Base-by-base conservation (phyloP, 2,888 invertebrate species). In the Himalopsyche tibetana region DNA sequence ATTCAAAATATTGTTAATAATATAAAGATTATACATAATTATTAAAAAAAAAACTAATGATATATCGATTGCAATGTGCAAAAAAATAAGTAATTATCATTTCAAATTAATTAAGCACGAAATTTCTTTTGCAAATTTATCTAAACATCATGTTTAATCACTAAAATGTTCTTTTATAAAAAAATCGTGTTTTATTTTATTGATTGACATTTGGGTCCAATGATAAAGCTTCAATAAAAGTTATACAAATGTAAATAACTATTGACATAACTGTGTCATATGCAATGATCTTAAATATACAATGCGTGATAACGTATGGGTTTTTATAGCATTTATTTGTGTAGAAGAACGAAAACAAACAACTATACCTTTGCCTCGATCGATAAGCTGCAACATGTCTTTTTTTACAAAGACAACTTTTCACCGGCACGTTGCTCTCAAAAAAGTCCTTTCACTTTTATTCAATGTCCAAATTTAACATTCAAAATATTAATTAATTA, bases 311-410 rank as follows among this genome's bases (percentile, higher is more conserved):
- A 40, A 42, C 17, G 15, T 74, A 5, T 74, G 1, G 5, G 3
- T 38, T 74, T 74, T 74, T 74, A 9, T 2, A 11, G 15, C 38
- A 74, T 0, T 11, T 74, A 74, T 74, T 15, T 74, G 63, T 1
- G 15, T 28, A 74, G 38, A 74, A 19, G 36, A 36, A 74, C 12
- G 38, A 74, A 74, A 74, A 28, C 9, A 74, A 74, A 36, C 74
- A 38, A 36, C 36, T 74, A 82, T 87, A 88, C 88, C 88, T 88
- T 88, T 88, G 69, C 88, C 87, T 42, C 88, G 87, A 80, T 88
- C 88, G 42, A 88, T 88, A 74, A 88, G 81, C 55, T 88, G 88
- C 74, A 88, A 83, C 88, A 88, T 88, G 28, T 85, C 84, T 82
- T 19, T 74, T 36, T 74, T 28, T 74, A 74, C 74, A 84, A 83